Conservation (phyloP, 2,113 vertebrate genomes). For the Etia nguti region DNA sequence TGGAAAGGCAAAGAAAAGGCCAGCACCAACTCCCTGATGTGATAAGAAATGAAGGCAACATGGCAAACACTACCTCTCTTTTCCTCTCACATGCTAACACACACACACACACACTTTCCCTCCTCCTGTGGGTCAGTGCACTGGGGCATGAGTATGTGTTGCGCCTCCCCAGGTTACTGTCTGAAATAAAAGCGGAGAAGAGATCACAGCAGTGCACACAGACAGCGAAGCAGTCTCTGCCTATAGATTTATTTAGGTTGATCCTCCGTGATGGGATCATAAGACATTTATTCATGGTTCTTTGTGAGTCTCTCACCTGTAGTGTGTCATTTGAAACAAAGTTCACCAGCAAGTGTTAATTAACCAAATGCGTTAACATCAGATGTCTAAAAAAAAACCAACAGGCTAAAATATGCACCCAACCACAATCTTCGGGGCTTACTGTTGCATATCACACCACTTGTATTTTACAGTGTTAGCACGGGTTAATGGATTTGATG, state of each 20-base stretch:
- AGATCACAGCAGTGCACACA: neutral
- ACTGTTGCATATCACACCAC: neutral
- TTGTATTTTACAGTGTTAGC: neutral
- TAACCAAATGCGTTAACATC: neutral
- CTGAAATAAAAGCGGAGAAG: neutral
- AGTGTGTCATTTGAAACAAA: neutral
- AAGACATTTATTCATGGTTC: neutral
- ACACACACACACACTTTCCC: neutral
- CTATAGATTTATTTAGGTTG: neutral
- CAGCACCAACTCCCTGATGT: slow-evolving; percentile 36
- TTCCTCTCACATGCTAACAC: neutral
- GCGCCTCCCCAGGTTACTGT: slow-evolving; percentile 17
- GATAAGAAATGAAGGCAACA: slow-evolving; percentile 50
- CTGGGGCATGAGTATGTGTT: slow-evolving; percentile 5
- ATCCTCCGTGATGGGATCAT: neutral
- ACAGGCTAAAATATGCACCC: neutral
- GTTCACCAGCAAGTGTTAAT: neutral
- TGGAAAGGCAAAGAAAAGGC: slow-evolving; percentile 31
- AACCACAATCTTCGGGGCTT: neutral
- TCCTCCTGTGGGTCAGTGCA: slow-evolving; percentile 28
- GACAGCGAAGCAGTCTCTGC: neutral
- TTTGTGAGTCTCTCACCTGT: neutral
- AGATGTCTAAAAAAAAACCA: neutral
- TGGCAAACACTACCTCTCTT: slow-evolving; percentile 1
- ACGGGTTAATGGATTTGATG: neutral